Evolutionary conservation across 2,888 invertebrate species (phyloP).

Genomic region (Biston betularia): DNA sequence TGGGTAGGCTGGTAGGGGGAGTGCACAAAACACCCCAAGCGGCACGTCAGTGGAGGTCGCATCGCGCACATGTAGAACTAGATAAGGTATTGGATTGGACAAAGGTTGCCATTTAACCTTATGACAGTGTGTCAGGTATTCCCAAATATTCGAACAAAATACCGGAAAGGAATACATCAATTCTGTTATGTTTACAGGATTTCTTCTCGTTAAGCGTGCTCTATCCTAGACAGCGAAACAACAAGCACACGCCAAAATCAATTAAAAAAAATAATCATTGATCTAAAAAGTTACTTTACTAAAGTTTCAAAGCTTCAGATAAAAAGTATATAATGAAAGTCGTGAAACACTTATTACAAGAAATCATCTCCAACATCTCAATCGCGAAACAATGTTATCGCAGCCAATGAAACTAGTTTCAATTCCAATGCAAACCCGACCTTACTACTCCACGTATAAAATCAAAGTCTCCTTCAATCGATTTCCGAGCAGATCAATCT

Average conservation of each 20-base stretch:
- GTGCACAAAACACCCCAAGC: too few relatives aligned
- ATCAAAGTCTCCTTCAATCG: conserved; percentile 43
- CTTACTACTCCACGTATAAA: conserved; percentile 40
- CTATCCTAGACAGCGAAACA: too few relatives aligned
- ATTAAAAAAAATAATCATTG: not conserved
- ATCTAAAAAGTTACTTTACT: conserved; percentile 1
- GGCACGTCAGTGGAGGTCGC: too few relatives aligned
- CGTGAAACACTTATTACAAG: conserved; percentile 70
- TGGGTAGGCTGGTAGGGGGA: too few relatives aligned
- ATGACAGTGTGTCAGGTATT: too few relatives aligned
- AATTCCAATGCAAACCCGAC: conserved; percentile 49
- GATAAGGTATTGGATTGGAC: too few relatives aligned
- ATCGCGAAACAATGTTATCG: conserved; percentile 78
- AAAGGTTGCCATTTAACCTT: too few relatives aligned
- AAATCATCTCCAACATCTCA: conserved; percentile 74
- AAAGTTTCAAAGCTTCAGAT: conserved; percentile 9
- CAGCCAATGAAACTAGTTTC: conserved; percentile 45
- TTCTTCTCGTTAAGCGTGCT: too few relatives aligned
- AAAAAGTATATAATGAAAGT: conserved; percentile 41
- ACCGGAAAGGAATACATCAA: too few relatives aligned
- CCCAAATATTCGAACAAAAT: too few relatives aligned
- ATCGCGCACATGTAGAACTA: too few relatives aligned
- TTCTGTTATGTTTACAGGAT: too few relatives aligned
- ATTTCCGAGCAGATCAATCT: conserved; percentile 39
- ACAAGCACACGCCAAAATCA: not conserved